Evolutionary conservation across 1,140 invertebrate genomes (phyloP).

Genomic region (Drosophila guanche): DNA sequence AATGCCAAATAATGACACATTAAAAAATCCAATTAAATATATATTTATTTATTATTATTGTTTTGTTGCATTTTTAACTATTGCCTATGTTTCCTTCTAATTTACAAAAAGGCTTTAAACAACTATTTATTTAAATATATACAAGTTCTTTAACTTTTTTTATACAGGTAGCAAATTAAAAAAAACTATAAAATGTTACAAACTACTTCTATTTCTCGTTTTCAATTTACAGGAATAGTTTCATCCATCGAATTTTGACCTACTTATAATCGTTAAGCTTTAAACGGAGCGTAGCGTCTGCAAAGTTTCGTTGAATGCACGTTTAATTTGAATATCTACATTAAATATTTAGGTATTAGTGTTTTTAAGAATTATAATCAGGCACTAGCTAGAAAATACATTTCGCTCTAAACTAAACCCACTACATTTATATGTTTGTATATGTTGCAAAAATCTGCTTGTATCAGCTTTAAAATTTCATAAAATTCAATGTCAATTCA

Average conservation of each 20-base stretch:
- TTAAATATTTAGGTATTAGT: conserved; percentile 19
- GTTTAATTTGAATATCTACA: conserved; percentile 36
- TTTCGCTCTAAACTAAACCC: conserved; percentile 6
- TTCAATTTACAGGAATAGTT: conserved; percentile 37
- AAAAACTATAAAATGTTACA: conserved; percentile 62
- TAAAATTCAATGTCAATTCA: conserved; percentile 76
- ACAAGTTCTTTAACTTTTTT: conserved; percentile 27
- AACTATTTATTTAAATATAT: conserved; percentile 59
- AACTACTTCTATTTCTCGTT: conserved; percentile 41
- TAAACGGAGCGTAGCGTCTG: conserved; percentile 47
- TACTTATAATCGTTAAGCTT: conserved; percentile 32
- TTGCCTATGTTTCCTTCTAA: conserved; percentile 68
- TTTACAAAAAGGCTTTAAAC: conserved; percentile 74
- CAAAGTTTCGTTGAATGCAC: conserved; percentile 23
- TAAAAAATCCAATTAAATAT: conserved; percentile 3
- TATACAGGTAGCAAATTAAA: conserved; percentile 67
- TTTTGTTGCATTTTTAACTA: conserved; percentile 59
- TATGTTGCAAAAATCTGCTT: conserved; percentile 27
- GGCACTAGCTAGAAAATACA: conserved; percentile 46
- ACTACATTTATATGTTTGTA: conserved; percentile 33
- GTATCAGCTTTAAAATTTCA: conserved; percentile 50
- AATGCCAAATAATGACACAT: background rate
- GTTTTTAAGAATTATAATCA: conserved; percentile 35
- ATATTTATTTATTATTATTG: conserved; percentile 53
- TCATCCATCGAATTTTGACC: conserved; percentile 29